Evolutionary conservation across 2,113 vertebrate species (phyloP).

Genomic region (Myotis lucifugus): DNA sequence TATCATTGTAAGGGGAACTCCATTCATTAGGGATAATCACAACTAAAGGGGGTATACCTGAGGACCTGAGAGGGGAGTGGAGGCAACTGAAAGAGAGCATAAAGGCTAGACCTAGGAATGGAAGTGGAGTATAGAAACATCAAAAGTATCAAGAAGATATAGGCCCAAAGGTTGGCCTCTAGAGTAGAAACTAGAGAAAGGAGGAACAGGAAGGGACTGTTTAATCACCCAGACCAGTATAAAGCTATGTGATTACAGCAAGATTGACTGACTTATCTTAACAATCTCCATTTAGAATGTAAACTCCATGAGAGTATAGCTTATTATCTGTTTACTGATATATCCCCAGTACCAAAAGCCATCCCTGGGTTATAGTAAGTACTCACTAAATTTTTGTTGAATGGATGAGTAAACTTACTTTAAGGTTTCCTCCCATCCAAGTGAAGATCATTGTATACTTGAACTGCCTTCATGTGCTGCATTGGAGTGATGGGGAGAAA

Average conservation of each 20-base stretch:
- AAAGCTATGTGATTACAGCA: background rate
- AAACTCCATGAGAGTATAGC: background rate
- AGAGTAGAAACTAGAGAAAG: conserved; percentile 17
- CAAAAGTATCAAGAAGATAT: conserved; percentile 1
- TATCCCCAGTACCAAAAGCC: background rate
- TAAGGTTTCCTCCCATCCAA: background rate
- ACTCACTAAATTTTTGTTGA: conserved; percentile 34
- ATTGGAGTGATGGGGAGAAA: background rate
- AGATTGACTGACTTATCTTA: background rate
- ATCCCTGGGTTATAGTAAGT: background rate
- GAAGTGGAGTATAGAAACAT: background rate
- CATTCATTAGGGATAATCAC: conserved; percentile 17
- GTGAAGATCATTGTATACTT: background rate
- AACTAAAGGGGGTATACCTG: background rate
- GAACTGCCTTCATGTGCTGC: background rate
- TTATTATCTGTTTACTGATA: background rate
- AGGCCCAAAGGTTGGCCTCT: background rate
- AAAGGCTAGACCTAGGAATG: background rate
- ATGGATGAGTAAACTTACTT: conserved; percentile 47
- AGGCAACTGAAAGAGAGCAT: background rate
- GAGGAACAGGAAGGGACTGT: background rate
- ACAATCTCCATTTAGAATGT: conserved; percentile 43
- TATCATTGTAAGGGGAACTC: background rate
- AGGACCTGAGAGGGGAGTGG: background rate
- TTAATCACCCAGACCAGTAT: conserved; percentile 2